Evolutionary conservation across 2,888 invertebrate genomes (phyloP), one percentile per base, ranked within the genome.

Genomic region (Rhagonycha lutea): DNA sequence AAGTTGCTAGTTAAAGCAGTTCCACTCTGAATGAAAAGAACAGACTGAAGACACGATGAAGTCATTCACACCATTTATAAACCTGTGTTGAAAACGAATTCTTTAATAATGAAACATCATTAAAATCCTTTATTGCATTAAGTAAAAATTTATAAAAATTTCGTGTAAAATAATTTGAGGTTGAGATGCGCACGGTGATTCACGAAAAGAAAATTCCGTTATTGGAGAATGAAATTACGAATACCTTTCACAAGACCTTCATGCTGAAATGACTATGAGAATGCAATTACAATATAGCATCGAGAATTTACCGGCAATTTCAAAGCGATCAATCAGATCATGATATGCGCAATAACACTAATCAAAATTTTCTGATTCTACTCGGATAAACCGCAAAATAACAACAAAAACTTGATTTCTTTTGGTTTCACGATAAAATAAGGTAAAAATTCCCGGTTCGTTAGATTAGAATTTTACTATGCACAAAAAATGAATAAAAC

Each of bases 21-120:
- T 74, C 72, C 77, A 74, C 67, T 72, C 74, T 74, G 74, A 74
- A 77, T 77, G 74, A 61, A 71, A 77, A 74, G 77, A 77, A 74
- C 74, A 74, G 72, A 72, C 69, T 24, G 63, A 72, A 76, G 73
- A 71, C 73, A 77, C 29, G 68, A 72, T 72, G 72, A 73, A 76
- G 76, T 76, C 76, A 76, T 76, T 76, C 76, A 74, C 76, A 70
- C 72, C 61, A 24, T 61, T 70, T 68, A 32, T 68, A 23, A 24
- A 65, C 63, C 24, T 70, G 68, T 73, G 71, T 65, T 68, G 68
- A 73, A 73, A 73, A 76, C 73, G 65, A 73, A 75, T 75, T 75
- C 63, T 47, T 47, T 47, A 47, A 47, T 47, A 47, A 47, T 47
- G 47, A 47, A 47, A 47, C 47, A 47, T 47, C 47, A 47, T 47